phyloP scores from a whole-genome alignment of 2,113 vertebrate genomes.

The Callopanchax toddi region DNA sequence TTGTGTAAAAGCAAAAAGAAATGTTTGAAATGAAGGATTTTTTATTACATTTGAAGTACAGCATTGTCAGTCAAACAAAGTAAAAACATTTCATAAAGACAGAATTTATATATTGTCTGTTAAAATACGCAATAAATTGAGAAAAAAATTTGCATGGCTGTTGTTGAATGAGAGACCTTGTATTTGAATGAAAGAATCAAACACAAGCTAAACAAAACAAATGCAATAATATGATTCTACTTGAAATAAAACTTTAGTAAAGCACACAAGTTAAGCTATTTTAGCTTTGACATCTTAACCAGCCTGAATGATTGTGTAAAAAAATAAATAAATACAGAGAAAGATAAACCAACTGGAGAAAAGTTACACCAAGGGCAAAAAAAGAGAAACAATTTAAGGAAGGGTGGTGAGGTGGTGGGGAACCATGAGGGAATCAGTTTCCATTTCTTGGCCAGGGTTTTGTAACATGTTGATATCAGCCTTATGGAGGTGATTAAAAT shows the following conservation, averaged over 20 bases:
- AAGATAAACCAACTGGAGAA: too few species aligned
- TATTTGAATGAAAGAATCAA: too few species aligned
- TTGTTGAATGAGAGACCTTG: too few species aligned
- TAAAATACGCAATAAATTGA: not conserved
- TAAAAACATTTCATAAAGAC: not conserved
- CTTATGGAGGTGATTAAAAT: not conserved
- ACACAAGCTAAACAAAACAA: too few species aligned
- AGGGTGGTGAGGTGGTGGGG: not conserved
- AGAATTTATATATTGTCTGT: too few species aligned
- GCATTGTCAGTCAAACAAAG: not conserved
- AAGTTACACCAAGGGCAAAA: not conserved
- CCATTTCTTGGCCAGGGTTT: not conserved
- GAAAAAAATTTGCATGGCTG: too few species aligned
- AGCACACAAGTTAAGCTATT: too few species aligned
- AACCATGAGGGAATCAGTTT: not conserved
- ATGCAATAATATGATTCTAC: too few species aligned
- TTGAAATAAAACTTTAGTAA: too few species aligned
- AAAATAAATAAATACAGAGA: too few species aligned
- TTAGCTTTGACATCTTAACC: too few species aligned
- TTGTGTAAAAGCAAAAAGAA: conserved; percentile 22
- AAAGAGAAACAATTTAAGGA: not conserved
- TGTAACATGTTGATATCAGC: not conserved
- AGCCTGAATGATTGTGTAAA: too few species aligned
- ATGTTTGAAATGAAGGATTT: conserved; percentile 22
- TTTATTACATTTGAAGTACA: conserved; percentile 12